phyloP scores from a whole-genome alignment of 2,888 invertebrate species.

The Ophioninae sp. region DNA sequence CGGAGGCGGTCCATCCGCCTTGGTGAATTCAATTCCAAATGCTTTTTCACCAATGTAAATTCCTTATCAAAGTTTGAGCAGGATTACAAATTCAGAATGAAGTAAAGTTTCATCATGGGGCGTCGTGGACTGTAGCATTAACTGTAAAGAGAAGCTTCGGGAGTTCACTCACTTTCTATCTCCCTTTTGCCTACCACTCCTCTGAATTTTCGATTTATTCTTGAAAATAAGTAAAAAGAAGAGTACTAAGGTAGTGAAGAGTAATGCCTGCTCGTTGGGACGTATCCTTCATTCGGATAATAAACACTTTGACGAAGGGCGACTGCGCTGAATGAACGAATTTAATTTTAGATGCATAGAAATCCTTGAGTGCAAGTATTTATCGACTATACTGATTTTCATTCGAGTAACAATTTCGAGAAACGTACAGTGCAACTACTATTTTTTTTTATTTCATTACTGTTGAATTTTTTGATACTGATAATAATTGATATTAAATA shows the following conservation, averaged over 20 bases:
- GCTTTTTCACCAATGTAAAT: constrained; percentile 77
- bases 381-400: not conserved
- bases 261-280: constrained; percentile 44
- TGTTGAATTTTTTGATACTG: too few species aligned
- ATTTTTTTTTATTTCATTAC: too few species aligned
- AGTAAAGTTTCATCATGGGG: constrained; percentile 69
- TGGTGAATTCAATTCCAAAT: constrained; percentile 69
- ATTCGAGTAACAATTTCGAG: not conserved
- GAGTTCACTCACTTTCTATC: not conserved
- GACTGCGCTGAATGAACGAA: not conserved
- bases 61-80: constrained; percentile 74
- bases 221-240: constrained; percentile 51
- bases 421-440: not conserved
- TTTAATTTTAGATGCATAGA: constrained; percentile 6
- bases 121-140: constrained; percentile 20
- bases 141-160: constrained; percentile 21
- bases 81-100: constrained; percentile 75
- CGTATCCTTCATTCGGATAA: constrained; percentile 25
- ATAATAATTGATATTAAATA: too few species aligned
- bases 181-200: constrained; percentile 7
- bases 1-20: constrained; percentile 60
- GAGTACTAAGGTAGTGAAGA: constrained; percentile 26
- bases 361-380: not conserved
- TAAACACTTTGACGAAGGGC: constrained; percentile 7
- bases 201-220: constrained; percentile 59